These are phyloP conservation scores for Drosophila bifasciata DNA, from an alignment of 1,140 invertebrate species.

Conservation along the genomic window DNA sequence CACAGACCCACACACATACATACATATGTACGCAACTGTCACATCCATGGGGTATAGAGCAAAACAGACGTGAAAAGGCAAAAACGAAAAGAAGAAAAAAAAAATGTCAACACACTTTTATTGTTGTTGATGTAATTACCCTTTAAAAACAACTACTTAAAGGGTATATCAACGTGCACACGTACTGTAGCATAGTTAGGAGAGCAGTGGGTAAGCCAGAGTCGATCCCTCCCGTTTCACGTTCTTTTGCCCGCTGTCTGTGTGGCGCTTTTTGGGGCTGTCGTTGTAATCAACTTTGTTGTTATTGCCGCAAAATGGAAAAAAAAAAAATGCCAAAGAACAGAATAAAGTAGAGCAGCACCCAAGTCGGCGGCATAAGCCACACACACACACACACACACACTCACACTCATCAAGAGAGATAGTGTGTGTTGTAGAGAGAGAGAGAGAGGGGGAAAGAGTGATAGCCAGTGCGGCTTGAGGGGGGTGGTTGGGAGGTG, in stretches of 20 bases:
- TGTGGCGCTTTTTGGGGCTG: constrained; percentile 58
- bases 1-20: too few relatives aligned
- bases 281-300: constrained; percentile 72
- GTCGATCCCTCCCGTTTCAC: constrained; percentile 4
- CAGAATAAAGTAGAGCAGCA: constrained; percentile 80
- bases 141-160: constrained; percentile 8
- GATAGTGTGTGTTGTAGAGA: constrained; percentile 6
- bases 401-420: neutral
- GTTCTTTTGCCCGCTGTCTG: constrained; percentile 33
- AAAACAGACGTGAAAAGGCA: constrained; percentile 72
- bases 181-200: constrained; percentile 1
- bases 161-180: neutral
- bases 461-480: constrained; percentile 1
- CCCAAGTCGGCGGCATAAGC: constrained; percentile 61
- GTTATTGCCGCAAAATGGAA: constrained; percentile 66
- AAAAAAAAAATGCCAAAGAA: constrained; percentile 70
- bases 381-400: constrained; percentile 41
- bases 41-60: constrained; percentile 59
- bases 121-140: constrained; percentile 58
- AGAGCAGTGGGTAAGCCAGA: constrained; percentile 3
- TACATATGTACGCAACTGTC: constrained; percentile 7
- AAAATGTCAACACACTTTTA: constrained; percentile 81
- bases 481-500: constrained; percentile 14
- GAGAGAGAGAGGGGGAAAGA: neutral
- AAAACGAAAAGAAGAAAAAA: constrained; percentile 54